phyloP scores from a whole-genome alignment of 1,140 invertebrate genomes.

The Caligus rogercresseyi region DNA sequence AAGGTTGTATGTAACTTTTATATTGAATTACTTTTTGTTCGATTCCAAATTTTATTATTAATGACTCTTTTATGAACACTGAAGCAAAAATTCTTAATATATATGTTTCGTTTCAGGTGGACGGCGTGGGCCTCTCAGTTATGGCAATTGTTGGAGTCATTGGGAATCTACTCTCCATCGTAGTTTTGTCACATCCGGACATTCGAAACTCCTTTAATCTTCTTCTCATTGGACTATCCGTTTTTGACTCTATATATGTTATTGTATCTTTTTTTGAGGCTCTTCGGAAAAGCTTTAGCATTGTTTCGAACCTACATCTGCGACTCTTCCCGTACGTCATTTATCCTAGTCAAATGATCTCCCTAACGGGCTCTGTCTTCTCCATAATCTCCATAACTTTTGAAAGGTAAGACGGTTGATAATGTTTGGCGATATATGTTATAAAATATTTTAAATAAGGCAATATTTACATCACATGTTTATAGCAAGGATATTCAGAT shows the following conservation, averaged over 20 bases:
- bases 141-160: constrained; percentile 5
- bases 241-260: constrained; percentile 10
- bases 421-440: too few species aligned
- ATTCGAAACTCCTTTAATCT: constrained; percentile 5
- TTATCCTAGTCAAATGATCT: constrained; percentile 6
- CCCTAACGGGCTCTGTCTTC: constrained; percentile 9
- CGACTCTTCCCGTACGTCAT: constrained; percentile 12
- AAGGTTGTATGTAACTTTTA: too few species aligned
- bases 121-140: not conserved
- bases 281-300: not conserved
- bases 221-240: not conserved
- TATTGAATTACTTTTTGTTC: too few species aligned
- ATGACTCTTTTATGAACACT: too few species aligned
- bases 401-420: constrained; percentile 17
- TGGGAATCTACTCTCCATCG: constrained; percentile 3
- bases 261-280: constrained; percentile 3
- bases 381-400: constrained; percentile 12
- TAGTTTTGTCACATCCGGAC: constrained; percentile 1
- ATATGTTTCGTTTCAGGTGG: constrained; percentile 8
- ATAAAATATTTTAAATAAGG: too few species aligned
- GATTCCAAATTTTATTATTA: too few species aligned
- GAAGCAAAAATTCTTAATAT: too few species aligned
- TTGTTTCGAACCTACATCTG: not conserved
- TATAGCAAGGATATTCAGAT: too few species aligned
- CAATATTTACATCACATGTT: too few species aligned